These are phyloP conservation scores for Ochropleura plecta DNA, from an alignment of 2,888 invertebrate species.

Conservation along the genomic window DNA sequence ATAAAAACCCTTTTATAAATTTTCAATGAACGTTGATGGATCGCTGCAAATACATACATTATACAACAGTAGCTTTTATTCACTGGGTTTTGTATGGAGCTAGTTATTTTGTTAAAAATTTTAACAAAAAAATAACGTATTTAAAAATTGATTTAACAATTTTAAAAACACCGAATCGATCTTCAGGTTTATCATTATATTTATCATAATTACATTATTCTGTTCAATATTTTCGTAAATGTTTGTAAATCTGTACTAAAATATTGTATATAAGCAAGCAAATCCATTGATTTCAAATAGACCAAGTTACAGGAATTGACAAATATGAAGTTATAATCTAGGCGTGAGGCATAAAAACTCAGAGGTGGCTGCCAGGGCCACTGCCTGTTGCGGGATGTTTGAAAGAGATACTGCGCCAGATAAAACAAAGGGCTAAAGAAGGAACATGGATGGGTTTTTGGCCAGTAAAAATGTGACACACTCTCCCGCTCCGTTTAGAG, in stretches of 20 bases:
- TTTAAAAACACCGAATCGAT: too few relatives aligned
- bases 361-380: too few relatives aligned
- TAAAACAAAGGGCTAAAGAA: too few relatives aligned
- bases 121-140: too few relatives aligned
- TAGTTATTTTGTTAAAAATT: background rate
- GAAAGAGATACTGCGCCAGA: too few relatives aligned
- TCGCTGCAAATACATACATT: conserved; percentile 60
- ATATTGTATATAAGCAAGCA: background rate
- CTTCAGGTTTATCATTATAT: too few relatives aligned
- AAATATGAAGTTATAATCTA: background rate
- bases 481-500: too few relatives aligned
- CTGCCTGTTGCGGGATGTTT: too few relatives aligned
- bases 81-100: background rate
- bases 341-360: background rate
- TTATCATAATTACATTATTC: too few relatives aligned
- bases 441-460: too few relatives aligned
- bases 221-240: too few relatives aligned
- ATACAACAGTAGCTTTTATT: conserved; percentile 33
- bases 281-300: background rate
- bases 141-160: background rate
- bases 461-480: too few relatives aligned
- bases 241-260: background rate
- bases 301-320: background rate
- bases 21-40: conserved; percentile 74
- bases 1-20: conserved; percentile 64